Percentiles rank a stretch among this genome's conserved stretches.
Conservation (phyloP, 2,797 vertebrate genomes). For the Chloroceryle amazona region DNA sequence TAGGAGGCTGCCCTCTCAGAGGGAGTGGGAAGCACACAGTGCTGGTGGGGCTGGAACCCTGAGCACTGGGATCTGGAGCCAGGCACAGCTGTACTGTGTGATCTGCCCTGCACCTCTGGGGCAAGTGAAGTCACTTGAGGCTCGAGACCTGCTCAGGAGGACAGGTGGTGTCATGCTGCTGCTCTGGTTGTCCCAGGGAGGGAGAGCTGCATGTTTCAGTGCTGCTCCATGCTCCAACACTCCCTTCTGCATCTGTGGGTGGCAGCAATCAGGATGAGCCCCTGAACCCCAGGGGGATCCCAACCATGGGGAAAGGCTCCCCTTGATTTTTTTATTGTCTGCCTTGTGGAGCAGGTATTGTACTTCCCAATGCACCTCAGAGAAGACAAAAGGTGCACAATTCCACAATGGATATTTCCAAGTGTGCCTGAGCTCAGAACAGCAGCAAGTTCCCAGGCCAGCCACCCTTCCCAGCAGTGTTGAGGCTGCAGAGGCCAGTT, state of each 20-base stretch:
- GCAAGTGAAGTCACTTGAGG: background rate
- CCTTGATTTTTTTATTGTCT: background rate
- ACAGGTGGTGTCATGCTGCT: background rate
- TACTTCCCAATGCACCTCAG: background rate
- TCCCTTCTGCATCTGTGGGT: background rate
- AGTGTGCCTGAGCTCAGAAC: background rate
- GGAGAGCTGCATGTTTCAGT: background rate
- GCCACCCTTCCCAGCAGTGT: accelerated
- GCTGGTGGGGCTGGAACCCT: background rate
- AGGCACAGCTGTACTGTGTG: accelerated
- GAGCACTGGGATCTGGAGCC: accelerated
- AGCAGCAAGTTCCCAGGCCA: background rate
- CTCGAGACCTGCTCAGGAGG: background rate
- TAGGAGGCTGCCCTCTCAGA: background rate
- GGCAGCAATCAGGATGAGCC: background rate
- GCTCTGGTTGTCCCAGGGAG: background rate
- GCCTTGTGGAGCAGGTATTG: background rate
- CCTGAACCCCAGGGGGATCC: background rate
- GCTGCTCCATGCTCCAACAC: background rate
- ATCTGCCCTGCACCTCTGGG: background rate
- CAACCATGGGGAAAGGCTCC: background rate
- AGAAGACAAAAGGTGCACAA: background rate
- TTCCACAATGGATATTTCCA: background rate
- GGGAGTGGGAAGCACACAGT: accelerated
- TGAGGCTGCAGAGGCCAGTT: background rate